Evolutionary conservation across 2,888 invertebrate species (phyloP), one percentile per base, ranked within the genome.

Genomic region (Hesperia comma): DNA sequence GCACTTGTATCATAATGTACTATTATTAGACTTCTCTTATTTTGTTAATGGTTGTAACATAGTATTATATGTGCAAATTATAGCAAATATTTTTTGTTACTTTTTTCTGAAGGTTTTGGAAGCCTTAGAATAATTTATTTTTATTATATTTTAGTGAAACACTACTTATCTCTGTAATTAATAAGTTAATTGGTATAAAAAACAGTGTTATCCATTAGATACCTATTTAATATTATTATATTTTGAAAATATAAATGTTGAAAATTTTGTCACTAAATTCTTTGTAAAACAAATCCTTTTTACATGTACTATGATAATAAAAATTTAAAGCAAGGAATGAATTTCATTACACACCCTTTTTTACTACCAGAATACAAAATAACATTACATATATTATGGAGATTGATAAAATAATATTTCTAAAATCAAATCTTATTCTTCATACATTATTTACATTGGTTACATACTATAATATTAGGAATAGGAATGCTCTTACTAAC

Each of bases 281-380:
- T 71, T 68, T 70, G 58, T 69, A 69, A 66, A 70, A 72, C 69
- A 68, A 72, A 71, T 68, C 68, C 70, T 70, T 71, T n/a, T 70
- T 68, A 67, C 62, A 71, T 73, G 69, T 72, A 69, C 69, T 67
- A 73, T 73, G 69, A 69, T 74, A 72, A 74, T 74, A 75, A 70
- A n/a, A 70, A 72, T 70, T 70, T 71, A 61, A 72, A 63, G 68
- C 66, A 58, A 61, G 41, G 26, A 60, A 56, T 51, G 54, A 6
- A 21, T 72, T 68, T 71, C 54, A 56, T 63, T 70, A 51, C 12
- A 12, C 12, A 19, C 2, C 26, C 26, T 26, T 26, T 2, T 49
- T 19, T 41, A 26, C 12, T 71, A 53, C 5, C 5, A 51, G 26
- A 49, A 12, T 49, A 51, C 43, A 51, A 21, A 5, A 51, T 51